phyloP scores from a whole-genome alignment of 2,113 vertebrate genomes.

The Podiceps cristatus region DNA sequence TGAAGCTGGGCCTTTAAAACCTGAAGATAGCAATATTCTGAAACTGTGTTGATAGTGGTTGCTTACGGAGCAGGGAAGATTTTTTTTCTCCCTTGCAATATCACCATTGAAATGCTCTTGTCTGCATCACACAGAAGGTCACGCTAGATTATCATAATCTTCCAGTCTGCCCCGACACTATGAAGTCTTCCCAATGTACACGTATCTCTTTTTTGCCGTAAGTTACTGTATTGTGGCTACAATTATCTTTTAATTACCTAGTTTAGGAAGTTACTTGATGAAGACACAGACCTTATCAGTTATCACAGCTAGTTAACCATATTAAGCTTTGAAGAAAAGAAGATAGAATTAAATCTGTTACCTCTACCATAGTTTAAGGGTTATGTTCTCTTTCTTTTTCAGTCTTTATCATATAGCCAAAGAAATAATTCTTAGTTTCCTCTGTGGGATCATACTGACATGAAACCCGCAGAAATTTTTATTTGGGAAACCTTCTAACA shows the following conservation, averaged over 20 bases:
- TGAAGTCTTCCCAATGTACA: neutral
- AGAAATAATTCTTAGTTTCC: neutral
- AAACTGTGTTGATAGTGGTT: neutral
- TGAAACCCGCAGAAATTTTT: neutral
- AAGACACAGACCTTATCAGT: neutral
- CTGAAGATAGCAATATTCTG: conserved; percentile 8
- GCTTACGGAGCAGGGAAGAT: neutral
- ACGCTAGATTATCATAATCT: conserved; percentile 22
- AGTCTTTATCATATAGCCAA: neutral
- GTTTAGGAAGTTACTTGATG: neutral
- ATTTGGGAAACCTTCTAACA: neutral
- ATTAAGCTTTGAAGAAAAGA: neutral
- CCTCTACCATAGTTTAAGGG: too few species aligned
- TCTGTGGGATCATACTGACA: neutral
- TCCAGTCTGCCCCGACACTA: neutral
- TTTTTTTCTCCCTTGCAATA: neutral
- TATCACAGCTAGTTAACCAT: neutral
- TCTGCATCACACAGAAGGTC: conserved; percentile 35
- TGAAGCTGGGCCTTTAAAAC: neutral
- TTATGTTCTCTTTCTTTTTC: neutral
- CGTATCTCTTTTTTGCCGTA: neutral
- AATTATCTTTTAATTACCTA: neutral
- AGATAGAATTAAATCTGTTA: neutral
- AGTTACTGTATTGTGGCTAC: neutral
- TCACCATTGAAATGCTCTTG: conserved; percentile 35